These are phyloP conservation scores for Podarcis raffonei DNA, from an alignment of 2,113 vertebrate species.

Conservation along the genomic window DNA sequence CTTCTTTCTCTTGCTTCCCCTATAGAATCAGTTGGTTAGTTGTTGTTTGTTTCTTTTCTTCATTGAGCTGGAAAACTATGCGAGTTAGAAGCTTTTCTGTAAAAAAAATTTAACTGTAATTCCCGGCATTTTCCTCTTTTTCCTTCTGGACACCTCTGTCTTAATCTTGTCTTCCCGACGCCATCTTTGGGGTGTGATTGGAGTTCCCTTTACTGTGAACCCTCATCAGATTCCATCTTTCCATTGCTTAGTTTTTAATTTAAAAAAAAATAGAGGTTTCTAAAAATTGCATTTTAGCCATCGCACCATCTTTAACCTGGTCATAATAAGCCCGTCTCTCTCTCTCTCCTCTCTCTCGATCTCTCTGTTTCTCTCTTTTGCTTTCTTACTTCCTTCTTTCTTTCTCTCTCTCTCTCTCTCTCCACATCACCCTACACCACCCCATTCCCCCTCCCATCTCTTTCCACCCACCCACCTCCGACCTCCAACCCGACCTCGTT, in stretches of 20 bases:
- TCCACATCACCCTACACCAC: constrained; percentile 42
- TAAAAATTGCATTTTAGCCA: constrained; percentile 59
- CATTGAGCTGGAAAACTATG: constrained; percentile 58
- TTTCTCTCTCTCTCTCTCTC: constrained; percentile 46
- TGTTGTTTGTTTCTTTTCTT: constrained; percentile 17
- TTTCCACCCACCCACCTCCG: constrained; percentile 54
- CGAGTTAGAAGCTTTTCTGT: constrained; percentile 56
- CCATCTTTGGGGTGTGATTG: constrained; percentile 56
- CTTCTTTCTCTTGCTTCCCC: constrained; percentile 60
- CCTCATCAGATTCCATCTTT: constrained; percentile 63
- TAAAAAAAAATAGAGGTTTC: constrained; percentile 32
- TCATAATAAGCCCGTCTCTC: constrained; percentile 58
- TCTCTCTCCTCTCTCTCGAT: constrained; percentile 26
- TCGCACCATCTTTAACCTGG: constrained; percentile 60
- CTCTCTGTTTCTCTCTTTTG: background rate
- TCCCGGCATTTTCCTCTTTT: constrained; percentile 38
- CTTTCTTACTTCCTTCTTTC: constrained; percentile 21
- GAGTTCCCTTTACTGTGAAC: constrained; percentile 58
- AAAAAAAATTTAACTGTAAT: constrained; percentile 41
- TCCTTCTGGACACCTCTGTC: constrained; percentile 44
- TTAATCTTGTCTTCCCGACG: constrained; percentile 42
- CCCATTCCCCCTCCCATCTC: constrained; percentile 51
- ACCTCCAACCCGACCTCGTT: constrained; percentile 72
- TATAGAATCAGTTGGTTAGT: constrained; percentile 83
- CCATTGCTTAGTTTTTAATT: constrained; percentile 67